Evolutionary conservation across 1,140 invertebrate species (phyloP).

Genomic region (Euglossa dilemma): DNA sequence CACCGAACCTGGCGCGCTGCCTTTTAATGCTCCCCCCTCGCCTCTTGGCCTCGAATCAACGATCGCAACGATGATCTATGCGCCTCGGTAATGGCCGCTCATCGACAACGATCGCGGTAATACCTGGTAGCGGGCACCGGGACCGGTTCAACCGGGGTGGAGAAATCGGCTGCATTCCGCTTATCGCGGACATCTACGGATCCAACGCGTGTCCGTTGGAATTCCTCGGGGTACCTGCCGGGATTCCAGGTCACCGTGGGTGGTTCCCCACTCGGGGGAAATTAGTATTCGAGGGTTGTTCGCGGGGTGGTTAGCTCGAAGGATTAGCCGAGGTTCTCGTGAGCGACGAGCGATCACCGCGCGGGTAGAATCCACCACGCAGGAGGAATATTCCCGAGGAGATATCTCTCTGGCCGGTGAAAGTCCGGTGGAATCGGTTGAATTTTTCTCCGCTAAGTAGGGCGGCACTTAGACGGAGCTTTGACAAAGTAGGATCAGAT

Average conservation of each 20-base stretch:
- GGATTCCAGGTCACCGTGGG: background rate
- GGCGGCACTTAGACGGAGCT: too few relatives aligned
- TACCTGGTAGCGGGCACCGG: slow-evolving; percentile 35
- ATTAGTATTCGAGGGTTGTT: background rate
- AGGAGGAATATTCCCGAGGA: background rate
- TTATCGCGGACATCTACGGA: slow-evolving; percentile 27
- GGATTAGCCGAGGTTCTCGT: background rate
- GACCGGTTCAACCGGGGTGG: slow-evolving; percentile 14
- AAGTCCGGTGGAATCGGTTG: too few relatives aligned
- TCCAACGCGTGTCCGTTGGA: background rate
- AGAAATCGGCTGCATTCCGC: slow-evolving; percentile 44
- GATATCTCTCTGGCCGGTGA: background rate
- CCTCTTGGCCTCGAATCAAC: slow-evolving; percentile 56
- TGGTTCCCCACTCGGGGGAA: background rate
- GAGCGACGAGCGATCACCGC: too few relatives aligned
- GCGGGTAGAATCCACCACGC: too few relatives aligned
- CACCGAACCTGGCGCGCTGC: slow-evolving; percentile 62
- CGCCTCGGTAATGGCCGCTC: slow-evolving; percentile 33
- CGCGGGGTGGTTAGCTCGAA: too few relatives aligned
- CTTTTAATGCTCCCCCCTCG: slow-evolving; percentile 48
- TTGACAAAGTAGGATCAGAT: too few relatives aligned
- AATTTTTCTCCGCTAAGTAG: too few relatives aligned
- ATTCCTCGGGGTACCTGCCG: background rate
- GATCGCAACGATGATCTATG: slow-evolving; percentile 65
- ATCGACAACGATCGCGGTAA: slow-evolving; percentile 42